Evolutionary conservation across 2,797 vertebrate genomes (phyloP).

Genomic region (Acanthopagrus latus): DNA sequence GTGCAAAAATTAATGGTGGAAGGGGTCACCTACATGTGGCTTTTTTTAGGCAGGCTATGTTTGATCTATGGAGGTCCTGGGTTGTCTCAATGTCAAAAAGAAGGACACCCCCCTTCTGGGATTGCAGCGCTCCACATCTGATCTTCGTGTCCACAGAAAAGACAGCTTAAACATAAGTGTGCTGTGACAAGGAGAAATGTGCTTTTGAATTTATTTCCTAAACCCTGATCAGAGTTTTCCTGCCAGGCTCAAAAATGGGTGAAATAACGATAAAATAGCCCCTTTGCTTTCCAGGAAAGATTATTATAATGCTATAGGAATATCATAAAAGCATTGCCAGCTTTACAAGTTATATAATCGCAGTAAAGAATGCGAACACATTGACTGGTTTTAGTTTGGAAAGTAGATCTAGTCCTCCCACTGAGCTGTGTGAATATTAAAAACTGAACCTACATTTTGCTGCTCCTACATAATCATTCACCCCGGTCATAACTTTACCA

Average conservation of each 20-base stretch:
- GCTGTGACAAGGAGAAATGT: constrained; percentile 4
- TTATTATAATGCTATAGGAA: constrained; percentile 19
- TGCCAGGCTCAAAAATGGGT: constrained; percentile 9
- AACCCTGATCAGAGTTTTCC: constrained; percentile 37
- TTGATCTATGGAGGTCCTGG: constrained; percentile 84
- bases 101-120: constrained; percentile 73
- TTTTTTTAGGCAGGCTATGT: constrained; percentile 76
- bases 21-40: constrained; percentile 72
- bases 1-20: constrained; percentile 59
- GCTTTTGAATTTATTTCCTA: constrained; percentile 24
- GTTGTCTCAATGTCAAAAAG: constrained; percentile 80
- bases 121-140: constrained; percentile 60
- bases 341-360: constrained; percentile 29
- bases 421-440: constrained; percentile 49
- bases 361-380: constrained; percentile 9
- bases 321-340: constrained; percentile 35
- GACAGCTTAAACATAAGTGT: constrained; percentile 33
- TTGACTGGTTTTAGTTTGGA: constrained; percentile 40
- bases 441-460: constrained; percentile 37
- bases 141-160: constrained; percentile 54
- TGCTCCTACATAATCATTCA: constrained; percentile 67
- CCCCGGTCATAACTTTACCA: constrained; percentile 69
- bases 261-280: constrained; percentile 10
- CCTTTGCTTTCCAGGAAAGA: constrained; percentile 16
- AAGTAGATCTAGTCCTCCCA: constrained; percentile 26